These are phyloP conservation scores for Eudemis profundana DNA, from an alignment of 2,888 invertebrate genomes.

Conservation along the genomic window DNA sequence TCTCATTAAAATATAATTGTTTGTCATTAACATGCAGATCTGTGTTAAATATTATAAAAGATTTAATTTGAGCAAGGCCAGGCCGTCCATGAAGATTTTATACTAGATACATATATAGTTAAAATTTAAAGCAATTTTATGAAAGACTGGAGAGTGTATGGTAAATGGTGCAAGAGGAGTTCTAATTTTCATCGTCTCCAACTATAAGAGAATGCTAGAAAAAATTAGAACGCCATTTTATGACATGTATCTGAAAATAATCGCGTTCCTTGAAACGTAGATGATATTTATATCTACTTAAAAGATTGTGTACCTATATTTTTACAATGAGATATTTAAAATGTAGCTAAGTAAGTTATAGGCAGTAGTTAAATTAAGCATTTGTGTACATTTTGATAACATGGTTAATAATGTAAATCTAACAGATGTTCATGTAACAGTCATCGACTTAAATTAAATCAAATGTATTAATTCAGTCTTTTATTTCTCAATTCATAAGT, in stretches of 20 bases:
- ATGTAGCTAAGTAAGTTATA: slow-evolving; percentile 62
- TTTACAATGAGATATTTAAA: slow-evolving; percentile 78
- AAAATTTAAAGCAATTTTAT: slow-evolving; percentile 67
- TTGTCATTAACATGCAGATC: slow-evolving; percentile 54
- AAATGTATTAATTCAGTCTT: slow-evolving; percentile 74
- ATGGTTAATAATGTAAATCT: slow-evolving; percentile 60
- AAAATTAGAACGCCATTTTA: slow-evolving; percentile 24
- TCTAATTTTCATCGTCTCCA: slow-evolving; percentile 19
- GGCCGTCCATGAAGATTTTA: slow-evolving; percentile 76
- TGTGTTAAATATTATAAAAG: slow-evolving; percentile 56
- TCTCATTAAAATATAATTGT: slow-evolving; percentile 37
- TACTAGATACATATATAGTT: slow-evolving; percentile 49
- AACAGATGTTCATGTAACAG: slow-evolving; percentile 69
- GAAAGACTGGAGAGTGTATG: slow-evolving; percentile 75
- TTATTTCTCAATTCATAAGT: slow-evolving; percentile 58
- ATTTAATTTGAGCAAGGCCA: slow-evolving; percentile 62
- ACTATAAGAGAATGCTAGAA: slow-evolving; percentile 12
- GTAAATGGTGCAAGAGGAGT: slow-evolving; percentile 53
- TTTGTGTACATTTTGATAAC: slow-evolving; percentile 83
- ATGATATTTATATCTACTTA: slow-evolving; percentile 54
- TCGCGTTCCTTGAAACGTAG: slow-evolving; percentile 43
- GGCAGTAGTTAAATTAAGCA: slow-evolving; percentile 63
- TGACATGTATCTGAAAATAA: slow-evolving; percentile 39
- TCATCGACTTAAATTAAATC: slow-evolving; percentile 76
- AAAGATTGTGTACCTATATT: slow-evolving; percentile 76